A percentile compares a stretch with the other conserved stretches of the same genome.
These are phyloP conservation scores for Notothenia rossii DNA, from an alignment of 2,113 vertebrate species.

Conservation along the genomic window DNA sequence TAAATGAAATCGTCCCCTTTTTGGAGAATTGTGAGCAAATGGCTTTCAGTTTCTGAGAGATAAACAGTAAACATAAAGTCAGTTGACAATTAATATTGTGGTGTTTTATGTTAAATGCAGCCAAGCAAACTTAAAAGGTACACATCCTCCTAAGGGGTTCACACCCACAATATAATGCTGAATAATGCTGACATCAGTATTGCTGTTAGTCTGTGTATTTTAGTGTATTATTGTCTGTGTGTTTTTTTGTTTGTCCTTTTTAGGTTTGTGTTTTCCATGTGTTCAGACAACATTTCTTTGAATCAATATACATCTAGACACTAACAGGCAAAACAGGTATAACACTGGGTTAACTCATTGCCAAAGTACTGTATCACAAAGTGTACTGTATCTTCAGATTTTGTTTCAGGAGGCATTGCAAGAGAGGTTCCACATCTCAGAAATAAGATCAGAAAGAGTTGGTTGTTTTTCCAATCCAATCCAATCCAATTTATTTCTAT, in stretches of 20 bases:
- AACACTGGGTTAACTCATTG: conserved; percentile 1
- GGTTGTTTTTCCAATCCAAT: background rate
- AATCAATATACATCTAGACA: background rate
- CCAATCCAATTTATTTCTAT: too few relatives aligned
- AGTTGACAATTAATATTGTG: conserved; percentile 10
- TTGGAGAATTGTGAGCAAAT: conserved; percentile 10
- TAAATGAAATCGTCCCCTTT: background rate
- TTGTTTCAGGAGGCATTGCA: conserved; percentile 14
- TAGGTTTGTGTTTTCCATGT: too few relatives aligned
- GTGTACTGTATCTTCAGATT: conserved; percentile 3
- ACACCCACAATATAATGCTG: conserved; percentile 2
- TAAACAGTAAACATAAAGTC: conserved; percentile 10
- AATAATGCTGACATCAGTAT: background rate
- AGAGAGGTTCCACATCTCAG: conserved; percentile 26
- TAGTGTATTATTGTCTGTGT: too few relatives aligned
- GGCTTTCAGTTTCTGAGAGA: background rate
- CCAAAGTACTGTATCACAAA: conserved; percentile 11
- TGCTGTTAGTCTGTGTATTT: too few relatives aligned
- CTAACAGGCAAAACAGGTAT: background rate
- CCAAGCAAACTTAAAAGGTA: background rate
- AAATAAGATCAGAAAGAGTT: conserved; percentile 40
- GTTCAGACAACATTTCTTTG: background rate
- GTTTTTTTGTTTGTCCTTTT: too few relatives aligned
- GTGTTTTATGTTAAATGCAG: conserved; percentile 12
- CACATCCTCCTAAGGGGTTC: background rate